phyloP scores from a whole-genome alignment of 2,113 vertebrate species.

The Lamprotornis superbus region DNA sequence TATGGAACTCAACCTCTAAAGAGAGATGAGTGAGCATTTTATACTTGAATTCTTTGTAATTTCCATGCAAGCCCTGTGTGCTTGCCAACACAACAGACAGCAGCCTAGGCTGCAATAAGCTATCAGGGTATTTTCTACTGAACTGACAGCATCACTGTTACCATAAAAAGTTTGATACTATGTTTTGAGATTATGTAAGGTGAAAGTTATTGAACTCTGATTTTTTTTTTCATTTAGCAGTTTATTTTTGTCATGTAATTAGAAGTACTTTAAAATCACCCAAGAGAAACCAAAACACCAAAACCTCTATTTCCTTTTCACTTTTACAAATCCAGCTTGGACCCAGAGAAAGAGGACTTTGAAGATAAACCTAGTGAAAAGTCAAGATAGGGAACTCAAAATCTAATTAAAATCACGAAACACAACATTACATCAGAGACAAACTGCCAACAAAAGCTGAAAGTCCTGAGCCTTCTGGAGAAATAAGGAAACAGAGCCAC shows the following conservation, averaged over 20 bases:
- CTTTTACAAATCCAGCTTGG: not conserved
- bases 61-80: accelerated
- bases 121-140: not conserved
- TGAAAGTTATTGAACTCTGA: not conserved
- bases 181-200: not conserved
- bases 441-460: not conserved
- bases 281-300: not conserved
- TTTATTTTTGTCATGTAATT: not conserved
- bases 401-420: not conserved
- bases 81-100: not conserved
- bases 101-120: not conserved
- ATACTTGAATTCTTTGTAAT: not conserved
- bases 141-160: not conserved
- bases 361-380: not conserved
- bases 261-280: not conserved
- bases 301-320: not conserved
- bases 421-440: not conserved
- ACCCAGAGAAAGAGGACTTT: not conserved
- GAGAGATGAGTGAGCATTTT: not conserved
- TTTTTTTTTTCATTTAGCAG: not conserved
- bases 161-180: not conserved
- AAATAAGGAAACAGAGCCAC: not conserved
- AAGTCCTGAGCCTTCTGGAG: not conserved
- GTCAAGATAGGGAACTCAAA: not conserved
- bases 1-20: not conserved